Base-by-base conservation (phyloP, 2,888 invertebrate species). In the Fabriciana adippe region DNA sequence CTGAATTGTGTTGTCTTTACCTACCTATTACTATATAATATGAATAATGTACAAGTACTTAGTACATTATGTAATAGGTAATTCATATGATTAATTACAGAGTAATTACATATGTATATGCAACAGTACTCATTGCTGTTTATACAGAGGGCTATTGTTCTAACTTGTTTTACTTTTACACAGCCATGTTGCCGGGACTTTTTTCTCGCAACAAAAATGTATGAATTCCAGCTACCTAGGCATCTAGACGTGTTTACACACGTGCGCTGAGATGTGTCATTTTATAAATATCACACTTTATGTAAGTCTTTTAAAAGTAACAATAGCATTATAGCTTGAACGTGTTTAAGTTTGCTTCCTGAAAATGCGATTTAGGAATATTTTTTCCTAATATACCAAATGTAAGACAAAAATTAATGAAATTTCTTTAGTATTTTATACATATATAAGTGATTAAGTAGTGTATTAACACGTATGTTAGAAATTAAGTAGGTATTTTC, bases 141-240 rank as follows among this genome's bases (percentile, higher is more conserved):
- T 60, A 64, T 59, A 48, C 41, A 55, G 50, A 50, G 45, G 45
- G 26, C 65, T 61, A 68, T 68, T 68, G 69, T 71, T 66, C 63
- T 57, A 48, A 60, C 47, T 47, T 64, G 68, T 68, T 66, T 71
- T 68, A 60, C 60, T 68, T 68, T 68, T 61, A 61, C 54, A 54
- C 55, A 41, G 53, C 60, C 45, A 53, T 64, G 66, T 60, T 45
- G 54, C 48, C 18, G 50, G 55, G 53, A 11, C 45, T 61, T 64
- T 66, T 56, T 68, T 45, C 53, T 55, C 55, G 53, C 48, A 66
- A 66, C 60, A 54, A 65, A 68, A 63, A 68, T 68, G 47, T 35
- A 50, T 48, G 41, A 54, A 67, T 68, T 70, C 65, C 67, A 47
- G 54, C 45, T 68, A 16, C 48, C 18, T 41, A 45, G 48, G 70